phyloP scores from a whole-genome alignment of 2,113 vertebrate genomes.

The Phocoena sinus region DNA sequence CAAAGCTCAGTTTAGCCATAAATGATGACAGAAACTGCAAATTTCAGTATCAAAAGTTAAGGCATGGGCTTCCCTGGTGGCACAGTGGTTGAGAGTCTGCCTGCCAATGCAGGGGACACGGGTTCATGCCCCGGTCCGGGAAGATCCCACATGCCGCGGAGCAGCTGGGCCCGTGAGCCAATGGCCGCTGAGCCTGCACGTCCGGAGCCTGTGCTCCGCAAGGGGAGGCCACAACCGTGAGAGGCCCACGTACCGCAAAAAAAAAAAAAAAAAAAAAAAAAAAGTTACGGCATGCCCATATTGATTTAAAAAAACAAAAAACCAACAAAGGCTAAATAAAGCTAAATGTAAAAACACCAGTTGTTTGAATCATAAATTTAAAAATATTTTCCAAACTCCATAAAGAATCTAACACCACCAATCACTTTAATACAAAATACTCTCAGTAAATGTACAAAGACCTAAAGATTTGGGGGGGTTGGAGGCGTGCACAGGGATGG shows the following conservation, averaged over 20 bases:
- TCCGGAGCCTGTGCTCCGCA: no score
- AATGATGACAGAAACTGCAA: background rate
- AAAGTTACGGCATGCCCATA: background rate
- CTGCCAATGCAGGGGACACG: no score
- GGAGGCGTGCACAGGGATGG: background rate
- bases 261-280: no score
- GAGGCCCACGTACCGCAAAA: no score
- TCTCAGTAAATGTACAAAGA: background rate
- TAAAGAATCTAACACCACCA: background rate
- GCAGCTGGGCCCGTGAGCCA: no score
- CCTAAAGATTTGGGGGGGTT: background rate
- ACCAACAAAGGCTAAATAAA: background rate
- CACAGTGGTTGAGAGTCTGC: no score
- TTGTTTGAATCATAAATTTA: background rate
- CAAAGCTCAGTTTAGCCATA: background rate
- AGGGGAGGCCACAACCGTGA: no score
- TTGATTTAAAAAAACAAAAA: background rate
- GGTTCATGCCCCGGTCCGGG: no score
- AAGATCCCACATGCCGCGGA: no score
- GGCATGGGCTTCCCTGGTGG: background rate
- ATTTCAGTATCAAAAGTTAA: conserved; percentile 30
- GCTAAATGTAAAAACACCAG: background rate
- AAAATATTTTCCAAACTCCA: background rate
- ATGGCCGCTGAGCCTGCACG: no score
- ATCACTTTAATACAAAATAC: background rate